Evolutionary conservation across 2,113 vertebrate genomes (phyloP), one percentile per base, ranked within the genome.

Genomic region (Dicentrarchus labrax): DNA sequence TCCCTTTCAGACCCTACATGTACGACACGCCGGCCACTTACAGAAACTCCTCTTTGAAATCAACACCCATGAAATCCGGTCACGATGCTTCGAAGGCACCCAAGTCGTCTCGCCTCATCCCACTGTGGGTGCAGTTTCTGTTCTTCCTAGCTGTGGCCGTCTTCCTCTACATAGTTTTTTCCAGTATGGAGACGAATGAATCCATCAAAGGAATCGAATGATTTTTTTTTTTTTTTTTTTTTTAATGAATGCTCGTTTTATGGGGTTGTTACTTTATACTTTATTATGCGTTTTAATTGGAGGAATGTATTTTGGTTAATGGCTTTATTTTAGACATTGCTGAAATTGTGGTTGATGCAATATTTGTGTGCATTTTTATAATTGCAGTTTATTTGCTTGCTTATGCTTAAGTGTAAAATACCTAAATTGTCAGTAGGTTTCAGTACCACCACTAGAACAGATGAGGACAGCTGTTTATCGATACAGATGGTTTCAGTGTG

Each of bases 91-190:
- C 85, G 2, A 56, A 78, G 43, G 56, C 80, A 6, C 54, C 71
- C 0, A 54, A 76, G 60, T 93, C 93, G 0, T 73, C 89, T 1
- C 88, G 72, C 3, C 80, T 92, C n/a, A 59, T 95, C 66, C 94
- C 95, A 0, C 53, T 93, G 1, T 96, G 95, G 95, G 39, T 95
- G 38, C 93, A 95, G 91, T 79, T 95, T 5, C 12, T 94, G 66
- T 80, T 95, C 59, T 95, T 96, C 85, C 72, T 95, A 60, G 61
- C 80, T 1, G 36, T 94, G 43, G 92, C 84, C 0, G 80, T 51
- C 51, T 87, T 95, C 70, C 91, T 96, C 38, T 92, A 94, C 82
- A 62, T 95, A 1, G 80, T 95, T 54, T 94, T 95, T 78, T 82
- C 90, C 50, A 94, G 19, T 51, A 94, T 96, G 93, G 95, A 95